Base-by-base conservation (phyloP, 2,888 invertebrate species). In the Zele albiditarsus region DNA sequence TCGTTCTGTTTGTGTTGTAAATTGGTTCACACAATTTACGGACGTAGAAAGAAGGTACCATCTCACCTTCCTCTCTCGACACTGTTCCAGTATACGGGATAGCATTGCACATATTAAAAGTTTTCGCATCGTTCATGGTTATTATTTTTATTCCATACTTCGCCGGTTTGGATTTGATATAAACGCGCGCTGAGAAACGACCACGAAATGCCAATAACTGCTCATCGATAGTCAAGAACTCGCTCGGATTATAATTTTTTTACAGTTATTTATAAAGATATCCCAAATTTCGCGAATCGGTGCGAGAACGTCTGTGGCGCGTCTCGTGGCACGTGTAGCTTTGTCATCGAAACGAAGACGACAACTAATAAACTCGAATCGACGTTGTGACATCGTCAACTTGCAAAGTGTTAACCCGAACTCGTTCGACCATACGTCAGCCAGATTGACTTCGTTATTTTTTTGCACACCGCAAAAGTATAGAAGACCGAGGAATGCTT, bases 71-170 rank as follows among this genome's bases (percentile, higher is more conserved):
- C 3, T 73, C 65, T 53, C 49, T 71, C 10, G 33, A 20, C 1
- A 77, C 74, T 65, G 20, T 46, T 69, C 80, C 78, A 8, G 42
- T 38, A 58, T 76, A 79, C 1, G 79, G 78, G 6, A 76, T 76
- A 12, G 79, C 81, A 57, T 66, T 46, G 0, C 66, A n/a, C 72
- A 76, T 75, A 20, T 80, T 79, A 25, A 60, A 53, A 10, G 76
- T 79, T 38, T 58, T 72, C 1, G 78, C 27, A 49, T 80, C 81
- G 63, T 80, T 79, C 6, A 82, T 28, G 49, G 74, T 72, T 12
- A 80, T 74, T 71, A 82, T 77, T 79, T 82, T 83, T 6, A 84
- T n/a, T 1, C 82, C 82, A 67, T 82, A 83, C 73, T 79, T 81
- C 31, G 78, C 80, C 2, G 83, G 80, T 68, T 85, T 84, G 16